These are phyloP conservation scores for Nineta flava DNA, from an alignment of 2,888 invertebrate genomes.

Conservation along the genomic window DNA sequence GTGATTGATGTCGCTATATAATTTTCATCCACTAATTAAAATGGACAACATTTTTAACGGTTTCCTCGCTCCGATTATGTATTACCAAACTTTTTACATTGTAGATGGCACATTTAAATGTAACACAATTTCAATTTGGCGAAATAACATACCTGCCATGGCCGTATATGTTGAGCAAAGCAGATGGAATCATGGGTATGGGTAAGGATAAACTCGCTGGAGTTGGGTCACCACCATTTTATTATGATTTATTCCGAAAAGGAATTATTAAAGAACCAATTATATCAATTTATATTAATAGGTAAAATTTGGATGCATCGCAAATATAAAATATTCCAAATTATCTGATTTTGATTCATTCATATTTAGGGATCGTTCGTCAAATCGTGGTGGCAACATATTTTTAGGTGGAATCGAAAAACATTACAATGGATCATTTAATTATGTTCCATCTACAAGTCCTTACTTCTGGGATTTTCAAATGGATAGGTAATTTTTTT, in stretches of 20 bases:
- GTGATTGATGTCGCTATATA: too few species aligned
- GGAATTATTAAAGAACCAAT: conserved; percentile 30
- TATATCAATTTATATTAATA: conserved; percentile 55
- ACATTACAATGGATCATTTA: conserved; percentile 44
- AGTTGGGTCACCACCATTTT: conserved; percentile 41
- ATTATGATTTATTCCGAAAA: conserved; percentile 45
- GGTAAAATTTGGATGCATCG: conserved; percentile 28
- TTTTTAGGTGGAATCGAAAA: conserved; percentile 46
- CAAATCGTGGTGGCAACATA: conserved; percentile 35
- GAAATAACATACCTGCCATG: conserved; percentile 51
- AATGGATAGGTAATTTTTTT: conserved; percentile 43
- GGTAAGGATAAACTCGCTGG: conserved; percentile 36
- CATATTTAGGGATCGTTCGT: conserved; percentile 34
- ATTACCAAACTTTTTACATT: conserved; percentile 10
- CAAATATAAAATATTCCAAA: neutral
- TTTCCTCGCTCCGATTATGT: too few species aligned
- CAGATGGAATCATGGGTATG: conserved; percentile 57
- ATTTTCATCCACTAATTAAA: too few species aligned
- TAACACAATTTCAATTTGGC: conserved; percentile 49
- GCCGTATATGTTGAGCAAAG: conserved; percentile 45
- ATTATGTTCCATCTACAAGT: conserved; percentile 39
- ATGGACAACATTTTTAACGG: too few species aligned
- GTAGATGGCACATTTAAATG: conserved; percentile 36
- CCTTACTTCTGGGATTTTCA: conserved; percentile 52
- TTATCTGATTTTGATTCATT: conserved; percentile 8